A percentile compares a stretch with the other conserved stretches of the same genome.
Conservation (phyloP, 2,888 invertebrate genomes). For the Amblyjoppa fuscipennis region DNA sequence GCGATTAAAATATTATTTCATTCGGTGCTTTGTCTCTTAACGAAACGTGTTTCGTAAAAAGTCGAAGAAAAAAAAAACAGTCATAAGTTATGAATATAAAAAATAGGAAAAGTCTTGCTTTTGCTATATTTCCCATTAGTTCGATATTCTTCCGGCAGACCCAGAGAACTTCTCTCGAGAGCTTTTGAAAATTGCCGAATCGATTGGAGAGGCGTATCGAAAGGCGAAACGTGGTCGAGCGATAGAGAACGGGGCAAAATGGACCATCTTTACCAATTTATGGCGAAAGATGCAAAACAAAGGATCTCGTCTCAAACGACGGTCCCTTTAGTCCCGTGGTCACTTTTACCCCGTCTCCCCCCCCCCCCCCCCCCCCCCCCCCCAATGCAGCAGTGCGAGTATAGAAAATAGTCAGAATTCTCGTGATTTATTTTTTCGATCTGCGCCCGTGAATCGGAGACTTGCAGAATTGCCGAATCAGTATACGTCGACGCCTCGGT, state of each 20-base stretch:
- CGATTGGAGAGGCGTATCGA: constrained; percentile 3
- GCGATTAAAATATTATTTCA: constrained; percentile 45
- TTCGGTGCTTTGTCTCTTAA: constrained; percentile 36
- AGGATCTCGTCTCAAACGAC: background rate
- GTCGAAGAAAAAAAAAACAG: background rate
- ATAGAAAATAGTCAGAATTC: background rate
- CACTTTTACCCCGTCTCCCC: too few species aligned
- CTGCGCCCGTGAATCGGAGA: constrained; percentile 41
- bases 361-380: too few species aligned
- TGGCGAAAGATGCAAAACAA: background rate
- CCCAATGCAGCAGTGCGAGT: too few species aligned
- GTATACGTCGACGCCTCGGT: background rate
- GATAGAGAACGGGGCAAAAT: background rate
- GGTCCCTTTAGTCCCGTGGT: too few species aligned
- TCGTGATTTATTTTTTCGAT: constrained; percentile 49
- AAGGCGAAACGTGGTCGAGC: background rate
- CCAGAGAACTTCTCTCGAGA: background rate
- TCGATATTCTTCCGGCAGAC: background rate
- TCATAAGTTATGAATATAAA: background rate
- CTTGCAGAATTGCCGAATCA: constrained; percentile 46
- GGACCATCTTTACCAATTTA: background rate
- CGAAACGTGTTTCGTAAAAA: constrained; percentile 39
- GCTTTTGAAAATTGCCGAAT: constrained; percentile 45
- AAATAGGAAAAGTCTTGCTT: background rate
- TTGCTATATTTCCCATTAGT: background rate